phyloP scores from a whole-genome alignment of 2,797 vertebrate species.

The Acanthis flammea region DNA sequence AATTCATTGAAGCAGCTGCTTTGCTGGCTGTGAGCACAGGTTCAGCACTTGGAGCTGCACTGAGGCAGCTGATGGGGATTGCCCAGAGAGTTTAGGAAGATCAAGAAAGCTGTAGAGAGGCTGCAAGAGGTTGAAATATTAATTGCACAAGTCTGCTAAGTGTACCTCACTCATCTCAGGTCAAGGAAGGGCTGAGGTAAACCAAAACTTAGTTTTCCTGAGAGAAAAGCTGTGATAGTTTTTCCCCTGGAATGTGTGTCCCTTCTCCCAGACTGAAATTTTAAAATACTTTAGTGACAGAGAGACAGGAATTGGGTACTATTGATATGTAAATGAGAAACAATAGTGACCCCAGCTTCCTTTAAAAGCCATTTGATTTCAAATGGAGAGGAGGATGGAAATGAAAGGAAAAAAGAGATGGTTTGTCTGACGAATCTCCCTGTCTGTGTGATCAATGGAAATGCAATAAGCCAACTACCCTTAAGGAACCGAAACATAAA shows the following conservation, averaged over 20 bases:
- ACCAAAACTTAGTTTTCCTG: not conserved
- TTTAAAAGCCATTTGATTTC: slow-evolving; percentile 64
- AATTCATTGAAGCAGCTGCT: not conserved
- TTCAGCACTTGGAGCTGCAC: not conserved
- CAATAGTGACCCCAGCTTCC: not conserved
- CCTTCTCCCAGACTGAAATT: not conserved
- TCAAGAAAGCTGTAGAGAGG: not conserved
- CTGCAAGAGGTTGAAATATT: not conserved
- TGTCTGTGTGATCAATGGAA: slow-evolving; percentile 60
- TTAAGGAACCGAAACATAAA: slow-evolving; percentile 60
- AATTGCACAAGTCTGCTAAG: not conserved
- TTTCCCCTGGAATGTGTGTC: not conserved
- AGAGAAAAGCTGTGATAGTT: not conserved
- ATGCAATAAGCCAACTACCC: slow-evolving; percentile 55
- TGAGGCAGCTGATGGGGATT: not conserved
- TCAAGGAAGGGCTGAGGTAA: slow-evolving; percentile 5
- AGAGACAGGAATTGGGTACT: not conserved
- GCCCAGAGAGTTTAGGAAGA: not conserved
- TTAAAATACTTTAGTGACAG: not conserved
- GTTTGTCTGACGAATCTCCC: slow-evolving; percentile 45
- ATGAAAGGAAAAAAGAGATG: slow-evolving; percentile 22
- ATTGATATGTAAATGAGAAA: slow-evolving; percentile 53
- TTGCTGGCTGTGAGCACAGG: not conserved
- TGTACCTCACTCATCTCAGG: not conserved
- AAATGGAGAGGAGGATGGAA: not conserved